Evolutionary conservation across 1,140 invertebrate species (phyloP).

Genomic region (Micrasema longulum): DNA sequence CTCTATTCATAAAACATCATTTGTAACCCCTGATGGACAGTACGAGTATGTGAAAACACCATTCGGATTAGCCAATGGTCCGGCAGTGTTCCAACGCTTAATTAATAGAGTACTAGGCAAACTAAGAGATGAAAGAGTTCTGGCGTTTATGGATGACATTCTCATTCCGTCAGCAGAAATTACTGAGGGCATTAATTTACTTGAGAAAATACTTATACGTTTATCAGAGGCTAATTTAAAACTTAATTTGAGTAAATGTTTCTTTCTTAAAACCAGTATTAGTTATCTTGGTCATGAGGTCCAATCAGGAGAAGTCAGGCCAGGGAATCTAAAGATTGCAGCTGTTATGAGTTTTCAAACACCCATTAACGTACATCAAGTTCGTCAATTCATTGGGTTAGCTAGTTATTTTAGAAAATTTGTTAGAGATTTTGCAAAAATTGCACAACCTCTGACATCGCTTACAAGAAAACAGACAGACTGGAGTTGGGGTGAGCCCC

Average conservation of each 20-base stretch:
- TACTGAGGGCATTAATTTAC: background rate
- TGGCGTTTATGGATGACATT: background rate
- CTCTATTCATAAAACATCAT: constrained; percentile 1
- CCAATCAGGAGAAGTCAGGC: background rate
- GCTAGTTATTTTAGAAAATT: background rate
- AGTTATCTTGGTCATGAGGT: constrained; percentile 7
- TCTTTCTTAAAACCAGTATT: background rate
- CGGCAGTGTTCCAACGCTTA: background rate
- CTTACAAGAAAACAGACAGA: constrained; percentile 1
- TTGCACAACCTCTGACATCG: background rate
- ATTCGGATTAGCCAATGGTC: constrained; percentile 6
- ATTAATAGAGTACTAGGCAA: background rate
- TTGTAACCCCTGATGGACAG: background rate
- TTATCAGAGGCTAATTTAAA: background rate
- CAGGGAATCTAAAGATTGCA: background rate
- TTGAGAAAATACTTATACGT: background rate
- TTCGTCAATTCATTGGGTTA: background rate
- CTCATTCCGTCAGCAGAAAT: constrained; percentile 3
- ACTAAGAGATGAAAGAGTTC: constrained; percentile 5
- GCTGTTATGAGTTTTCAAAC: background rate
- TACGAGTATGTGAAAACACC: constrained; percentile 12
- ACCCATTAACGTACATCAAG: background rate
- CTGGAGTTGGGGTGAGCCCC: background rate
- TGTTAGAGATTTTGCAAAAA: constrained; percentile 4
- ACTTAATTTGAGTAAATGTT: constrained; percentile 8